Percentiles rank a stretch among this genome's conserved stretches.
Evolutionary conservation across 1,140 invertebrate genomes (phyloP).

Genomic region (Lineus longissimus): DNA sequence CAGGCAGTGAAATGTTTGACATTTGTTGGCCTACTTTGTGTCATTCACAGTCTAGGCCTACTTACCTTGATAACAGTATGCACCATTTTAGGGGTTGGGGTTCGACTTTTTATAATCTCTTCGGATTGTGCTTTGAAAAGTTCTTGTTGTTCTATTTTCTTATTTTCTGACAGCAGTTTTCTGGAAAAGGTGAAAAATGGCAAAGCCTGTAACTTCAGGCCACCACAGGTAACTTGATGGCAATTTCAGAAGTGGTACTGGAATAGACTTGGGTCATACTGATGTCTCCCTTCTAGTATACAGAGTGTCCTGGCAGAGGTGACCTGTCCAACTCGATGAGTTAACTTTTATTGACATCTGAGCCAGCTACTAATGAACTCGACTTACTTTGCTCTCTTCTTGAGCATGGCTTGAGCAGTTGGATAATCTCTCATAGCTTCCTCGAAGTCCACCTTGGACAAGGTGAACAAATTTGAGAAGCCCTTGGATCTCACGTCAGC

Average conservation of each 20-base stretch:
- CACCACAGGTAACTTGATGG: neutral
- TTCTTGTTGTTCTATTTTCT: slow-evolving; percentile 30
- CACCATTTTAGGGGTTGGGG: slow-evolving; percentile 39
- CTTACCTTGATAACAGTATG: slow-evolving; percentile 41
- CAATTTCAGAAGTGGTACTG: neutral
- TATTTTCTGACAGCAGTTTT: slow-evolving; percentile 43
- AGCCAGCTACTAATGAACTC: neutral
- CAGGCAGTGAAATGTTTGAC: no score
- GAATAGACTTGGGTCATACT: no score
- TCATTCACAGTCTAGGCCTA: no score
- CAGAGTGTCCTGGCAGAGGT: no score
- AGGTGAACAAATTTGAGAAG: slow-evolving; percentile 85
- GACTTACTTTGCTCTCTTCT: slow-evolving; percentile 72
- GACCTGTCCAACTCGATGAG: no score
- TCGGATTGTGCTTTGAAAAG: slow-evolving; percentile 28
- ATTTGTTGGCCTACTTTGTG: no score
- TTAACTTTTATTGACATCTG: no score
- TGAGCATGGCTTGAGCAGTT: slow-evolving; percentile 79
- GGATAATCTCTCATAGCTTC: slow-evolving; percentile 85
- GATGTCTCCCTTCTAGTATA: no score
- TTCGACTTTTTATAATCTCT: slow-evolving; percentile 37
- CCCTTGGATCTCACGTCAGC: slow-evolving; percentile 88
- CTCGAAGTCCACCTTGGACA: slow-evolving; percentile 83
- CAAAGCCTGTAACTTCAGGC: neutral
- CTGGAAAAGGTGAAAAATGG: slow-evolving; percentile 22